Evolutionary conservation across 2,113 vertebrate genomes (phyloP).

Genomic region (Bombycilla garrulus): DNA sequence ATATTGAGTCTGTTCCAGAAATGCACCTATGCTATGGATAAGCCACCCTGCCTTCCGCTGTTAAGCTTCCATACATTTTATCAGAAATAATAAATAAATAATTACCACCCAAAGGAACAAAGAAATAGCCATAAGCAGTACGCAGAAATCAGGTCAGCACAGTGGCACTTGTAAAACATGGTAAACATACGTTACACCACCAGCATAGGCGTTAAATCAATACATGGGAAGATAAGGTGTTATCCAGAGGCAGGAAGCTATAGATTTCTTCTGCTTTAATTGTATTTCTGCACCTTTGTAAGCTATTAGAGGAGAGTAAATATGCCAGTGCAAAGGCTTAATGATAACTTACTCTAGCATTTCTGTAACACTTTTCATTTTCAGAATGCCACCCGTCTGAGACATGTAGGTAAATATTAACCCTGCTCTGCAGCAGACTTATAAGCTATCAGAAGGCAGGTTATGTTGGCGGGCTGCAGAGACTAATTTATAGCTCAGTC

Average conservation of each 20-base stretch:
- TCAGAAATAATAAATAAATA: background rate
- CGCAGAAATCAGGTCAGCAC: background rate
- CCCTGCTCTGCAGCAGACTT: background rate
- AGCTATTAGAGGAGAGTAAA: constrained; percentile 3
- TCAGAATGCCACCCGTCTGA: background rate
- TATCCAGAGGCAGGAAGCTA: background rate
- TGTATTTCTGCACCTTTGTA: background rate
- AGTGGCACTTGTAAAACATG: background rate
- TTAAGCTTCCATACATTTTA: background rate
- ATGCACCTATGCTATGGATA: background rate
- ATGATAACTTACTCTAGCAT: background rate
- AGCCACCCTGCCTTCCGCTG: background rate
- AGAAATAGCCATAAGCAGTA: background rate
- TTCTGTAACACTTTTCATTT: background rate
- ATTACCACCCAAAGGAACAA: background rate
- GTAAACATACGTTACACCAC: background rate
- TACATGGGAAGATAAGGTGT: background rate
- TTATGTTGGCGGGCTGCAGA: background rate
- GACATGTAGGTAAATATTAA: background rate
- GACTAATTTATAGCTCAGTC: background rate
- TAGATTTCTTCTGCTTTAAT: background rate
- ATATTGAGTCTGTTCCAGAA: background rate
- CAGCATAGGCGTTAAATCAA: background rate
- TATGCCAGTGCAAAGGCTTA: background rate
- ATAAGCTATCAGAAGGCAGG: background rate